Evolutionary conservation across 2,113 vertebrate genomes (phyloP).

Genomic region (Nothobranchius kuhntae): DNA sequence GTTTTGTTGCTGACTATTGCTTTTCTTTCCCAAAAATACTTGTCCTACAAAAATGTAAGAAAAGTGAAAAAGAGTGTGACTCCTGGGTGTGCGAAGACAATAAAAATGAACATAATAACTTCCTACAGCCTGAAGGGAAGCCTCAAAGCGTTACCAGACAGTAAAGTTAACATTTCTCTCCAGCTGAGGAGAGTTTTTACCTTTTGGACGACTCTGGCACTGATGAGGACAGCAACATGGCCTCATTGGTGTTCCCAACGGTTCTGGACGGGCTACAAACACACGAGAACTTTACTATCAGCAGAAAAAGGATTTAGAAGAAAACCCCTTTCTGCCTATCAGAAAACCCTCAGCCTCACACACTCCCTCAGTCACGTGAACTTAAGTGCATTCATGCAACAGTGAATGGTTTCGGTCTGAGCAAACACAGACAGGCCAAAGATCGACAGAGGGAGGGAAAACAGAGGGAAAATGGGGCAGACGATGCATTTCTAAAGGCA

Average conservation of each 20-base stretch:
- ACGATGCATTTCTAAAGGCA: neutral
- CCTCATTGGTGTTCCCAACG: constrained; percentile 80
- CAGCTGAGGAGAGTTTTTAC: constrained; percentile 66
- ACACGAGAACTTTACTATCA: constrained; percentile 18
- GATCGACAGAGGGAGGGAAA: constrained; percentile 42
- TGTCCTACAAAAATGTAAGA: too few species aligned
- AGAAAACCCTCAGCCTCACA: constrained; percentile 35
- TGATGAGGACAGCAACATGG: constrained; percentile 81
- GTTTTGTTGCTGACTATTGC: too few species aligned
- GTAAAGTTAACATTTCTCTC: neutral
- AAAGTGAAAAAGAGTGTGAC: too few species aligned
- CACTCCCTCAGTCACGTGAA: constrained; percentile 43
- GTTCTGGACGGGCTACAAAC: constrained; percentile 84
- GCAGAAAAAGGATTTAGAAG: constrained; percentile 2
- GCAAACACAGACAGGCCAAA: constrained; percentile 73
- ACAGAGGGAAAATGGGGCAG: neutral
- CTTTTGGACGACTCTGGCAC: constrained; percentile 86
- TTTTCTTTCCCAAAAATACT: too few species aligned
- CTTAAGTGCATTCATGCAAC: constrained; percentile 64
- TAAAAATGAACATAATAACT: too few species aligned
- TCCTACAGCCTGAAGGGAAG: too few species aligned
- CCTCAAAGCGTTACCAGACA: too few species aligned
- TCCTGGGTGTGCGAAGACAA: too few species aligned
- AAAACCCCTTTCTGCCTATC: constrained; percentile 23
- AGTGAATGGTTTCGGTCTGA: constrained; percentile 55